Evolutionary conservation across 2,888 invertebrate species (phyloP), one percentile per base, ranked within the genome.

Genomic region (Myopa tessellatipennis): DNA sequence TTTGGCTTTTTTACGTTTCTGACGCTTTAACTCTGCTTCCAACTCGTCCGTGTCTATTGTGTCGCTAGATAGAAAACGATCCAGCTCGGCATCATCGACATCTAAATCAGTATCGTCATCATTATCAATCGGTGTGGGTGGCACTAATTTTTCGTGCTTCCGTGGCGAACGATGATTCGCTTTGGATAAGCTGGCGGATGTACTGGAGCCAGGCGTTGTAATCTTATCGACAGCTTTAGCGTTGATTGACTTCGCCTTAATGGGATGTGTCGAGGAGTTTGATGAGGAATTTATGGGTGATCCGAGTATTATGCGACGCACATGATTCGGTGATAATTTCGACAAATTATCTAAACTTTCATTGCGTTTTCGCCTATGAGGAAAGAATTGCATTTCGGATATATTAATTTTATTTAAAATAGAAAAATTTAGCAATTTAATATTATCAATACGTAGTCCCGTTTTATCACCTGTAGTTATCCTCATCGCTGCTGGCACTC

Each of bases 21-120:
- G 87, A 82, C 92, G 92, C 81, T 91, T 91, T 76, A 90, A 85
- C 82, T 90, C 90, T 60, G 92, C 91, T 78, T 91, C 91, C 80
- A 91, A 91, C 76, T 91, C 91, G 79, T 87, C 82, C 0, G 89
- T 90, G 34, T 87, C 88, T 52, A 86, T 87, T 50, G 86, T 82
- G 34, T 82, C 84, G 78, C 87, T 87, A 12, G 84, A 83, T 78
- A 84, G 82, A 74, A 84, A 85, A 4, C 82, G 76, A n/a, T 86
- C 85, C 1, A 83, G 76, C 58, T 81, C 80, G n/a, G 80, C 80
- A 67, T 86, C 85, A 85, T 86, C 87, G 12, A 74, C 74, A 68
- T 74, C 74, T 26, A 74, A 68, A 38, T 85, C 87, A 4, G 86
- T 84, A 18, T 87, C 88, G 0, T 84, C 86, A 5, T 81, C 81